Evolutionary conservation across 1,140 invertebrate genomes (phyloP).

Genomic region (Zaprionus gabonicus): DNA sequence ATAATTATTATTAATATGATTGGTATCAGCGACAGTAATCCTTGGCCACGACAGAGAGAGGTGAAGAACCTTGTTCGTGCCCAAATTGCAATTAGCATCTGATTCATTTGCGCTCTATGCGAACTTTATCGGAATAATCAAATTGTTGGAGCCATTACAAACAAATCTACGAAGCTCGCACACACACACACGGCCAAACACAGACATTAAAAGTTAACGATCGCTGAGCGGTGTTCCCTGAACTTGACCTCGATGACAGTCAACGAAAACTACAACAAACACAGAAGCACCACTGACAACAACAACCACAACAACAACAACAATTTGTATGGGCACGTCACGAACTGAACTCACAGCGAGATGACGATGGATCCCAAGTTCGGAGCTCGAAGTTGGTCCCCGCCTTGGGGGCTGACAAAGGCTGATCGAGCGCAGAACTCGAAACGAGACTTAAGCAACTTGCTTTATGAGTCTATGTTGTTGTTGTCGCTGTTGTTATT

Average conservation of each 20-base stretch:
- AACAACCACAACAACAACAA: conserved; percentile 18
- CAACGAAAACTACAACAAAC: conserved; percentile 15
- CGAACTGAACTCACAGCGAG: conserved; percentile 26
- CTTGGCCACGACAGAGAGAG: neutral
- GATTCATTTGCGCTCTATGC: neutral
- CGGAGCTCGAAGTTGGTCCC: neutral
- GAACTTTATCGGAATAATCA: conserved; percentile 11
- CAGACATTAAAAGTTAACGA: neutral
- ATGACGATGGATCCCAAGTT: conserved; percentile 4
- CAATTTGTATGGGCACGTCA: conserved; percentile 42
- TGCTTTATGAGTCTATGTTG: conserved; percentile 10
- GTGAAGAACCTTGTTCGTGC: conserved; percentile 20
- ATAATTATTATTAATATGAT: neutral
- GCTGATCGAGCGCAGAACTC: conserved; percentile 42
- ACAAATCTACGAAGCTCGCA: conserved; percentile 2
- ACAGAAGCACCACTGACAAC: neutral
- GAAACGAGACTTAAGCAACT: conserved; percentile 47
- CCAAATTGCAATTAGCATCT: conserved; percentile 25
- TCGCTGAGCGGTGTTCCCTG: conserved; percentile 63
- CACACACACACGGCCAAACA: neutral
- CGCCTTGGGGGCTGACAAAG: neutral
- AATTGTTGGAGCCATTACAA: conserved; percentile 9
- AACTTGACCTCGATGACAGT: conserved; percentile 69
- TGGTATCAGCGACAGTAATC: neutral
- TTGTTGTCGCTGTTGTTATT: conserved; percentile 33